Percentiles rank a stretch among this genome's conserved stretches.
These are phyloP conservation scores for Mirza zaza DNA, from an alignment of 2,113 vertebrate species.

Conservation along the genomic window DNA sequence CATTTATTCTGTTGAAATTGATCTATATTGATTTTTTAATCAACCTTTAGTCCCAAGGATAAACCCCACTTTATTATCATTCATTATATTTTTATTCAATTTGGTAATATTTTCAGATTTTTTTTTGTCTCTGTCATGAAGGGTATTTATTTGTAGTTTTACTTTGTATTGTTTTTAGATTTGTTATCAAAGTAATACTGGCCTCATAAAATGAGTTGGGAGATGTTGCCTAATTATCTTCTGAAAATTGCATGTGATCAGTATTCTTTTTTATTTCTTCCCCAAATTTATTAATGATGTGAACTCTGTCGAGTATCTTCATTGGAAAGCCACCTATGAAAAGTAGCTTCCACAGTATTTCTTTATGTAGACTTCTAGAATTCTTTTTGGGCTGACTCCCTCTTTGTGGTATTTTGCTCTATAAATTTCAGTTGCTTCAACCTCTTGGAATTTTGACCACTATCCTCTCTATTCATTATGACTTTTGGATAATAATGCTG, in stretches of 20 bases:
- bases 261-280: conserved; percentile 3
- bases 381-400: not conserved
- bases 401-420: not conserved
- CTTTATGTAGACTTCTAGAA: not conserved
- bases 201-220: not conserved
- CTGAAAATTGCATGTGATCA: not conserved
- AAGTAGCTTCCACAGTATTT: not conserved
- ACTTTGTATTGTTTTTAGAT: not conserved
- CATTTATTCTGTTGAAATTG: not conserved
- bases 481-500: not conserved
- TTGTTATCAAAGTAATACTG: not conserved
- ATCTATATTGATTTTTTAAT: not conserved
- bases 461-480: not conserved
- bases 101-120: not conserved
- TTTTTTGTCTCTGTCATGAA: not conserved
- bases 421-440: not conserved
- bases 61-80: not conserved
- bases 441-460: not conserved
- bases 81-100: not conserved
- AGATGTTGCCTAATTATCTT: not conserved
- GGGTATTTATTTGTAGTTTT: not conserved
- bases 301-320: not conserved
- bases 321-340: not conserved
- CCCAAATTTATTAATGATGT: not conserved
- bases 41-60: not conserved